These are phyloP conservation scores for Artibeus jamaicensis DNA, from an alignment of 2,797 vertebrate genomes.

Conservation along the genomic window DNA sequence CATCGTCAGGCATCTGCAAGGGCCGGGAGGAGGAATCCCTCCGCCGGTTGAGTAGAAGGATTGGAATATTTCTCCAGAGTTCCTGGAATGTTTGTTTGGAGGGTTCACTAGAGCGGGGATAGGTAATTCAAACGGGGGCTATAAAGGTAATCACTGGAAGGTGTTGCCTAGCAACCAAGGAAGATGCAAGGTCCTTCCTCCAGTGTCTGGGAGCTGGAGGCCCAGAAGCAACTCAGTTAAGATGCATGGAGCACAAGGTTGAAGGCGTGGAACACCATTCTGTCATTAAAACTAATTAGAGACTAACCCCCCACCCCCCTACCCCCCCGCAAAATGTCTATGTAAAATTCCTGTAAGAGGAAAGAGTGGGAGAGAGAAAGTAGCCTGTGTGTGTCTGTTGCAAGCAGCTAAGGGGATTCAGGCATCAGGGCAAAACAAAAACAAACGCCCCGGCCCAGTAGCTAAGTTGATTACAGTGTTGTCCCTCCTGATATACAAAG, in stretches of 20 bases:
- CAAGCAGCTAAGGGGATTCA: not conserved
- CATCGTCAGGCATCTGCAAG: not conserved
- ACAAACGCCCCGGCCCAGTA: not conserved
- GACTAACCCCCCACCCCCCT: accelerated
- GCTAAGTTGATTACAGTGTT: not conserved
- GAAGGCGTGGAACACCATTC: not conserved
- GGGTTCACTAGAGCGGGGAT: slow-evolving; percentile 5
- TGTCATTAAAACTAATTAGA: not conserved
- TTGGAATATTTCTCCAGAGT: not conserved
- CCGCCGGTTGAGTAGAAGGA: not conserved
- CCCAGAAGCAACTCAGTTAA: not conserved
- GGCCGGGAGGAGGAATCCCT: not conserved
- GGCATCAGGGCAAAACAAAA: not conserved
- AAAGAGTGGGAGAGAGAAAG: not conserved
- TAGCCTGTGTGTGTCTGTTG: not conserved
- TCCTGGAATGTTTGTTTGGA: not conserved
- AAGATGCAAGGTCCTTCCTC: not conserved
- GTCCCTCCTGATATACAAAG: not conserved
- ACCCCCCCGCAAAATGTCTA: not conserved
- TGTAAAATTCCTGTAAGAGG: not conserved
- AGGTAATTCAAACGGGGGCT: not conserved
- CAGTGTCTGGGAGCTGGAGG: not conserved
- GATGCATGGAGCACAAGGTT: not conserved
- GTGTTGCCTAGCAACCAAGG: slow-evolving; percentile 17
- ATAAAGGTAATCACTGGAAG: not conserved